Percentiles rank a stretch among this genome's conserved stretches.
These are phyloP conservation scores for Theonella swinhoei DNA, from an alignment of 37 sponge, comb jelly and placozoan species.

Conservation along the genomic window DNA sequence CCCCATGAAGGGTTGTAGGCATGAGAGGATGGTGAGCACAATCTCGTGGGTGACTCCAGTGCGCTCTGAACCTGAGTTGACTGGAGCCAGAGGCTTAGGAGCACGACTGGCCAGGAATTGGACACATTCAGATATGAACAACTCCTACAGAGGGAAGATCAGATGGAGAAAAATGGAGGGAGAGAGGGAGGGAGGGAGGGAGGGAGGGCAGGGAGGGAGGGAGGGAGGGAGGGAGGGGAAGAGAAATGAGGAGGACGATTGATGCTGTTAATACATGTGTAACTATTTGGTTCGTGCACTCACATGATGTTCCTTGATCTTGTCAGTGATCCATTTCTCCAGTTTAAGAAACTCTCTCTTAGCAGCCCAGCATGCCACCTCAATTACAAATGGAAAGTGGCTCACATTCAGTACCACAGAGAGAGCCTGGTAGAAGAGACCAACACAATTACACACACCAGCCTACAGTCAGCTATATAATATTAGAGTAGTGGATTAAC, in stretches of 20 bases:
- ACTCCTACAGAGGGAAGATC: constrained; percentile 31
- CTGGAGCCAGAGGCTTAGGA: constrained; percentile 38
- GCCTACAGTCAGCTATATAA: too few relatives aligned
- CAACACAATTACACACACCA: neutral
- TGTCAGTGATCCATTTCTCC: constrained; percentile 96
- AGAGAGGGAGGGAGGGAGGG: neutral
- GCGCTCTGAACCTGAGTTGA: constrained; percentile 16
- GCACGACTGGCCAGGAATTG: constrained; percentile 67
- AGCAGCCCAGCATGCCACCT: constrained; percentile 92
- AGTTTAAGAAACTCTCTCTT: constrained; percentile 94
- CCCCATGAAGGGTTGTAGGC: constrained; percentile 49
- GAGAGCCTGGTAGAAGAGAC: constrained; percentile 31
- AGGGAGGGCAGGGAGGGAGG: neutral
- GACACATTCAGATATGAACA: constrained; percentile 70
- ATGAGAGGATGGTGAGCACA: constrained; percentile 60
- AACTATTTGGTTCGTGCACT: too few relatives aligned
- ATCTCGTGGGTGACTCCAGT: constrained; percentile 67
- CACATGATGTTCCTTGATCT: constrained; percentile 85
- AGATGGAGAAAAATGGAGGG: neutral
- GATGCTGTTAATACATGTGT: too few relatives aligned
- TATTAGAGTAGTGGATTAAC: too few relatives aligned
- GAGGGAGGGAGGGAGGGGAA: neutral
- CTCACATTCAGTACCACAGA: constrained; percentile 74
- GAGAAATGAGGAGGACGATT: too few relatives aligned
- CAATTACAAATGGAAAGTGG: constrained; percentile 93